Conservation (phyloP, 2,888 invertebrate genomes). For the Pheosia tremula region DNA sequence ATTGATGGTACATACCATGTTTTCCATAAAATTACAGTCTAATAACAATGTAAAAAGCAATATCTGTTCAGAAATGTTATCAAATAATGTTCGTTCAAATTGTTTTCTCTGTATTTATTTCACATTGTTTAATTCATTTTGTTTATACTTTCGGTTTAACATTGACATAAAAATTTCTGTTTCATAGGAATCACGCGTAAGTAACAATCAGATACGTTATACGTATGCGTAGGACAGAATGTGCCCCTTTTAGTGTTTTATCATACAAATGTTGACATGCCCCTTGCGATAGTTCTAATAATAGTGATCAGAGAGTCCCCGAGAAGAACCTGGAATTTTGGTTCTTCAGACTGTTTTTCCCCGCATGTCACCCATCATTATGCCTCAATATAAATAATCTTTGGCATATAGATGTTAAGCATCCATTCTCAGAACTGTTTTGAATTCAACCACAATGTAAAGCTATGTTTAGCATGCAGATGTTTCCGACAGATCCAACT, state of each 20-base stretch:
- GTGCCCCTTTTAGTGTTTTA: conserved; percentile 68
- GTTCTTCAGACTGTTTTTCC: conserved; percentile 50
- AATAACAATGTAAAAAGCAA: conserved; percentile 10
- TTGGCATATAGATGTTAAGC: conserved; percentile 21
- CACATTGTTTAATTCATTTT: conserved; percentile 35
- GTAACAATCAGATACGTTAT: conserved; percentile 61
- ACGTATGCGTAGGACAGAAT: conserved; percentile 71
- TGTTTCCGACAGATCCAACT: conserved; percentile 36
- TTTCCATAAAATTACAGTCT: conserved; percentile 6
- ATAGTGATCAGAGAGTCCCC: conserved; percentile 40
- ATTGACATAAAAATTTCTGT: conserved; percentile 75
- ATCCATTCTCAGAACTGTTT: conserved; percentile 15
- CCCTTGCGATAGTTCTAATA: conserved; percentile 42
- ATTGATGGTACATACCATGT: no score
- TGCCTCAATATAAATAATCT: conserved; percentile 33
- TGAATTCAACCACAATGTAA: conserved; percentile 33
- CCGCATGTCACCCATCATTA: conserved; percentile 58
- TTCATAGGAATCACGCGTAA: conserved; percentile 85
- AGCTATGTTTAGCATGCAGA: conserved; percentile 50
- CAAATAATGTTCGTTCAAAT: conserved; percentile 15
- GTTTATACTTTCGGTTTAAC: conserved; percentile 51
- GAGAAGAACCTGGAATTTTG: conserved; percentile 22
- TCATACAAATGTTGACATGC: conserved; percentile 43
- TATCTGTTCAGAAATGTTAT: conserved; percentile 13
- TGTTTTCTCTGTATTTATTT: conserved; percentile 34